Base-by-base conservation (phyloP, 2,113 vertebrate species). In the Agapornis roseicollis region DNA sequence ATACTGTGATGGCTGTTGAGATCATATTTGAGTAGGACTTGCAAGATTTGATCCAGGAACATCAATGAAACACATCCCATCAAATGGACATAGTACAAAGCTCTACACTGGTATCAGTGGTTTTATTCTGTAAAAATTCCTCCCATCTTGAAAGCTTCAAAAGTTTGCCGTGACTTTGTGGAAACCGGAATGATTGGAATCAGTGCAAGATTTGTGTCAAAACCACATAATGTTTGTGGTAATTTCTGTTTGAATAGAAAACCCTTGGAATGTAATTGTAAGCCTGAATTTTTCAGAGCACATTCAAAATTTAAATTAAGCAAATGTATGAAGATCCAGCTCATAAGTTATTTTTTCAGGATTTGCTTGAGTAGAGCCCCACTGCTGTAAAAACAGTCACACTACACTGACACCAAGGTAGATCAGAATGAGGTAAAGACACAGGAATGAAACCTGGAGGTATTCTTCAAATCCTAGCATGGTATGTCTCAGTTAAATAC, bases 21-120 rank as follows among this genome's bases (percentile, higher is more conserved):
- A 56, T 66, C 13, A 33, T 64, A 15, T 63, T 35, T 9, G 7
- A 33, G 7, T 23, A 55, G 35, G 10, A 58, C 6, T 49, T 89
- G 31, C 37, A 90, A 64, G 53, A 73, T 8, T 66, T 80, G 33
- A 52, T 61, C 20, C 35, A 74, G 47, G 13, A 88, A 29, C n/a
- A 52, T 6, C 55, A 58, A 33, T 3, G 9, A 31, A 17, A 42
- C 7, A 55, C 27, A 28, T 58, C 31, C 13, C 33, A 94, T 18
- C 27, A 58, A 50, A 42, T 7, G 39, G 23, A 29, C 18, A 41
- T 22, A 65, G 4, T 46, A 55, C 11, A 66, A 93, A 70, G 12
- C 20, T 68, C n/a, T 47, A 58, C 11, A 41, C 13, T 1, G 1
- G n/a, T 80, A 66, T 17, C 0, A 0, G 12, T 7, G 52, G 25